phyloP scores from a whole-genome alignment of 2,113 vertebrate genomes.

The Odobenus rosmarus region DNA sequence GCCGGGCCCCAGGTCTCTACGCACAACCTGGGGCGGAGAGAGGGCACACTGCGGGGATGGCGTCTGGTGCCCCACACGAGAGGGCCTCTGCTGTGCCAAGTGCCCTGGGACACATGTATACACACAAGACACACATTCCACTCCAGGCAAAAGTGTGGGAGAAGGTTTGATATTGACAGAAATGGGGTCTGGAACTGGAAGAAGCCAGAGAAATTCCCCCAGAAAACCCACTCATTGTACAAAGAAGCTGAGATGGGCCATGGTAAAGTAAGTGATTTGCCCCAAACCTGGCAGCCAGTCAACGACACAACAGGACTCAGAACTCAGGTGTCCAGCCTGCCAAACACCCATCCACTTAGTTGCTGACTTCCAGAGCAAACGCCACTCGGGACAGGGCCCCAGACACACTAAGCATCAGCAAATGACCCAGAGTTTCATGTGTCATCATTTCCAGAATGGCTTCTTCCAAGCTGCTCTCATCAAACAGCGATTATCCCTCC shows the following conservation, averaged over 20 bases:
- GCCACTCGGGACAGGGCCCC: too few species aligned
- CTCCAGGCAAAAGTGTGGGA: neutral
- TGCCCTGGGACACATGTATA: rapidly evolving
- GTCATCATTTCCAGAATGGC: neutral
- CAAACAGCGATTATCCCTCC: neutral
- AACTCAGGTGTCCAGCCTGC: neutral
- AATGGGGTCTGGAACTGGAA: neutral
- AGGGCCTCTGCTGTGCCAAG: neutral
- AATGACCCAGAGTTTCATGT: neutral
- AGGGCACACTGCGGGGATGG: neutral
- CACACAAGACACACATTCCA: too few species aligned
- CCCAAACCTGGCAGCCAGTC: neutral
- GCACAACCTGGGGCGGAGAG: neutral
- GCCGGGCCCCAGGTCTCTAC: neutral
- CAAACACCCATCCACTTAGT: neutral
- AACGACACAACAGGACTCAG: neutral
- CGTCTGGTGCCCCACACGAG: neutral
- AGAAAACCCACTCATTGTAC: neutral
- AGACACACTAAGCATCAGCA: neutral
- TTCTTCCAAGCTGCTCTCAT: neutral
- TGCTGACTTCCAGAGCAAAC: neutral
- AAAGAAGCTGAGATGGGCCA: neutral
- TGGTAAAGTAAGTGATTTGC: neutral
- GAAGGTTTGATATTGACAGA: neutral
- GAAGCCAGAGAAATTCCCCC: neutral